Conservation (phyloP, 2,113 vertebrate species). For the Axis porcinus region DNA sequence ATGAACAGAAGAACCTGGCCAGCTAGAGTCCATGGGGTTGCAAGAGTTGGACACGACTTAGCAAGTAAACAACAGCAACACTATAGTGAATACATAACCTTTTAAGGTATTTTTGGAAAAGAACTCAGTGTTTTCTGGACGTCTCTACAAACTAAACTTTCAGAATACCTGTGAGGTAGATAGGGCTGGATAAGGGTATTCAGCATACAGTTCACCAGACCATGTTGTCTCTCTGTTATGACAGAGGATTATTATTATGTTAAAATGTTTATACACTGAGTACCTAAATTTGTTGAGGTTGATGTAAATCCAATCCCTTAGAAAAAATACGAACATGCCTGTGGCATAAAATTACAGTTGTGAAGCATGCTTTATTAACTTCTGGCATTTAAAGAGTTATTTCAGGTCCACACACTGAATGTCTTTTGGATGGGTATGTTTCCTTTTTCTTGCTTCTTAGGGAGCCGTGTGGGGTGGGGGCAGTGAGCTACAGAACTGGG, state of each 20-base stretch:
- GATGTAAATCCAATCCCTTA: constrained; percentile 43
- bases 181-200: background rate
- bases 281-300: constrained; percentile 47
- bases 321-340: constrained; percentile 27
- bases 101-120: background rate
- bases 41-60: background rate
- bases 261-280: constrained; percentile 51
- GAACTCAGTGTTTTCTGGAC: background rate
- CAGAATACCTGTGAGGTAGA: background rate
- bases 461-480: too few relatives aligned
- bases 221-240: background rate
- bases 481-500: background rate
- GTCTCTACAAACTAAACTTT: constrained; percentile 64
- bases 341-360: constrained; percentile 38
- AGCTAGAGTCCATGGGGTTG: background rate
- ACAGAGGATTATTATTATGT: constrained; percentile 53
- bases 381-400: constrained; percentile 16
- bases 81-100: background rate
- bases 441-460: constrained; percentile 2
- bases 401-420: background rate
- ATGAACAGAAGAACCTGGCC: background rate
- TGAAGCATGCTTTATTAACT: constrained; percentile 19
- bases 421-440: background rate
- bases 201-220: background rate
- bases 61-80: background rate